These are phyloP conservation scores for Bucorvus abyssinicus DNA, from an alignment of 2,797 vertebrate genomes.

Conservation along the genomic window DNA sequence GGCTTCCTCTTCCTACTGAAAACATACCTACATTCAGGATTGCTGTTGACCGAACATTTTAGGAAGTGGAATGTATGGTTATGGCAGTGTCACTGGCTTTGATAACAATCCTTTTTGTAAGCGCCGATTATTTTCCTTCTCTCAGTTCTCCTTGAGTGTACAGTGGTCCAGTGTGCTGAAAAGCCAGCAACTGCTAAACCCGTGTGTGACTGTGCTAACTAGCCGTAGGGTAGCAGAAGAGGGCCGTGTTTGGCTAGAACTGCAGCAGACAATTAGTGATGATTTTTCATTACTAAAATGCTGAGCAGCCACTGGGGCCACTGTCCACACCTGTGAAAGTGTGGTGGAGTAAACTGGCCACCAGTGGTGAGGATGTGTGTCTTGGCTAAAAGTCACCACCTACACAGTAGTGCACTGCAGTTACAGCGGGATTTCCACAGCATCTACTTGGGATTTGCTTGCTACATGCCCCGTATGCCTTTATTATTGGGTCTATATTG, in stretches of 20 bases:
- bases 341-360: background rate
- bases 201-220: background rate
- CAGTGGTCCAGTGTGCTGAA: background rate
- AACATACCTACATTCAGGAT: background rate
- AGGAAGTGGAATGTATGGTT: background rate
- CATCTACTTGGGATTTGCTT: background rate
- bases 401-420: background rate
- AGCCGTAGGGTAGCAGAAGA: background rate
- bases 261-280: background rate
- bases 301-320: background rate
- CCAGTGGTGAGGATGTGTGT: background rate
- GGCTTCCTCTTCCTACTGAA: background rate
- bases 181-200: background rate
- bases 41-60: background rate
- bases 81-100: background rate
- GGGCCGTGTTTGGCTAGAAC: background rate
- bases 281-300: background rate
- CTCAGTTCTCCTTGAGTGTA: background rate
- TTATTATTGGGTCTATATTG: background rate
- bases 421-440: background rate
- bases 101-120: background rate
- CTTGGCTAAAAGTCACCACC: background rate
- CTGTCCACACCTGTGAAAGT: background rate
- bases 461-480: rapidly evolving
- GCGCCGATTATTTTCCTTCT: background rate